Base-by-base conservation (phyloP, 2,113 vertebrate genomes). In the Sinocyclocheilus anshuiensis region DNA sequence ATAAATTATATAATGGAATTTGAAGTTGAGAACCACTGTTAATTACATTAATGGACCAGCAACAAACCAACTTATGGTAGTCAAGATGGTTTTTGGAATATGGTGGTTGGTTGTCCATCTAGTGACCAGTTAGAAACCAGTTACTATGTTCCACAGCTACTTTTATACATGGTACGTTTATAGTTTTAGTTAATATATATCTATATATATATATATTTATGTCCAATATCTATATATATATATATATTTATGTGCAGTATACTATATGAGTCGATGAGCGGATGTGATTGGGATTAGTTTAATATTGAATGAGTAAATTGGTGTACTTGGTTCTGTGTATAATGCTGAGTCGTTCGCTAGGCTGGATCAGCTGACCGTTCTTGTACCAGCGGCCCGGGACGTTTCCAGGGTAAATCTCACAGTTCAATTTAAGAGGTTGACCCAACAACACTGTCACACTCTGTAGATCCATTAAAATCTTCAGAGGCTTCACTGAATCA, bases 361-460 rank as follows among this genome's bases (percentile, higher is more conserved):
- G 94, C 92, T 97, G 97, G 33, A 99, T 90, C 53, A 97, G 91
- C 87, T 99, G 96, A 6, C 97, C 98, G 6, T 99, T 99, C 92
- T 97, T 96, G 89, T 97, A 99, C 98, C 98, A 99, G 77, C 97
- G 98, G 10, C 98, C 98, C 26, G 95, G 77, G 55, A 99, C 94
- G 0, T 97, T 95, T 84, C 97, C 96, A 42, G 97, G 97, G 71
- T 78, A 94, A 90, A 99, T 96, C 93, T 99, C 98, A 93, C 97
- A 99, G 88, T 97, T 96, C 86, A 99, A 77, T 88, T 95, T 96
- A 13, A 99, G 90, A 79, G 98, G 97, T 87, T 97, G 94, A 77
- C 98, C 97, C 86, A 98, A 93, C 77, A 93, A 90, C 59, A 97
- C 94, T 0, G 96, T 99, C 72, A 95, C 90, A 86, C 98, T 96